Evolutionary conservation across 2,113 vertebrate genomes (phyloP).

Genomic region (Brachyhypopomus occidentalis): DNA sequence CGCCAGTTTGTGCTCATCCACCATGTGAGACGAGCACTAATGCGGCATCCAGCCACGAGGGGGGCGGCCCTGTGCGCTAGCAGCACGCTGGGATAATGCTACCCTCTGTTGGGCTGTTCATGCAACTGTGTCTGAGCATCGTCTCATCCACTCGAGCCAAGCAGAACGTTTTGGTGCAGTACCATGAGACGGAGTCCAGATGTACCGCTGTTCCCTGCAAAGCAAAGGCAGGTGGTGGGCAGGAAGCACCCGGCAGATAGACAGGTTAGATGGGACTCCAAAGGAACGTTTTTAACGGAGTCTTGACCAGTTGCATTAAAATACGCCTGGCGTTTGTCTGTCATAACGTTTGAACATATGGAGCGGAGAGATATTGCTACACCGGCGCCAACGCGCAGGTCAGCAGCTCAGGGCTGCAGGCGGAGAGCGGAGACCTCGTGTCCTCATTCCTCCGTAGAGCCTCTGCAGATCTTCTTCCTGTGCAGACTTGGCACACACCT

Average conservation of each 20-base stretch:
- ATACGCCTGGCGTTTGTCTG: neutral
- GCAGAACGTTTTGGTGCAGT: neutral
- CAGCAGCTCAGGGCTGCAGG: neutral
- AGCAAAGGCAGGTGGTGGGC: neutral
- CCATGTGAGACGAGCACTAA: constrained; percentile 16
- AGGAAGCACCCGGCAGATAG: neutral
- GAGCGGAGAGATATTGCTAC: no score
- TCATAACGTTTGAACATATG: neutral
- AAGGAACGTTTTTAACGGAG: no score
- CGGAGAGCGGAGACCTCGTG: no score
- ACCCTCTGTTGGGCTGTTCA: constrained; percentile 51
- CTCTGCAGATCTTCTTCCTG: neutral
- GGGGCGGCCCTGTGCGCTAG: neutral
- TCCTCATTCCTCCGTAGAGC: neutral
- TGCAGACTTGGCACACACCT: neutral
- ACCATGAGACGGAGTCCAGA: no score
- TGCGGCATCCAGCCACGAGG: constrained; percentile 3
- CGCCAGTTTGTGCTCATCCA: constrained; percentile 12
- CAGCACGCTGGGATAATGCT: constrained; percentile 45
- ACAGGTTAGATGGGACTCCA: neutral
- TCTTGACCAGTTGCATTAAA: neutral
- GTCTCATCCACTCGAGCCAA: no score
- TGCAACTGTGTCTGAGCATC: constrained; percentile 30
- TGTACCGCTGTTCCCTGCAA: neutral
- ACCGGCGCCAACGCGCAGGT: neutral